Evolutionary conservation across 2,797 vertebrate species (phyloP).

Genomic region (Semotilus atromaculatus): DNA sequence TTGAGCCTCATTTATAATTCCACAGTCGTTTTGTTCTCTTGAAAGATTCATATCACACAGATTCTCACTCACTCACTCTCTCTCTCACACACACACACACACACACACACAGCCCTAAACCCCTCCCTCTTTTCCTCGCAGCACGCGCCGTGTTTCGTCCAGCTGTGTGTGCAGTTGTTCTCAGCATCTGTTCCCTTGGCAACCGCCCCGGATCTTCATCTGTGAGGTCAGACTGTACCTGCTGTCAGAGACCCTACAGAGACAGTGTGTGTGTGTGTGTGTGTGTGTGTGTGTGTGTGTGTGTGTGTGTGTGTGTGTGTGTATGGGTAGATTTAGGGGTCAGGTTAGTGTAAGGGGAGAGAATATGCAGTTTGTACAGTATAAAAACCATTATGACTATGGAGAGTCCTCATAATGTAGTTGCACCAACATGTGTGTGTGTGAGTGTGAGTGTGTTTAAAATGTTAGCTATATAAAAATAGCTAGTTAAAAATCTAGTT

Average conservation of each 20-base stretch:
- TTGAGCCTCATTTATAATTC: constrained; percentile 1
- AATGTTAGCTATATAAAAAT: neutral
- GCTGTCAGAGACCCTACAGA: neutral
- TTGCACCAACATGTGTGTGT: too few species aligned
- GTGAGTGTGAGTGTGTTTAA: too few species aligned
- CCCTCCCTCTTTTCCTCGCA: constrained; percentile 2
- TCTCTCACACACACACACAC: neutral
- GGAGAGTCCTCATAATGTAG: too few species aligned
- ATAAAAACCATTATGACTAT: too few species aligned
- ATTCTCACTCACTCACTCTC: neutral
- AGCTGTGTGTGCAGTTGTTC: constrained; percentile 45
- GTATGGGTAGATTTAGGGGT: too few species aligned
- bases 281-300: too few species aligned
- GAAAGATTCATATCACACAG: neutral
- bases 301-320: too few species aligned
- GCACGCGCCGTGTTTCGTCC: constrained; percentile 4
- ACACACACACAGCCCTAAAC: neutral
- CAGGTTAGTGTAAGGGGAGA: too few species aligned
- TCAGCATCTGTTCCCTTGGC: constrained; percentile 44
- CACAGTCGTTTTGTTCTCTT: neutral
- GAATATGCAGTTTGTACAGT: too few species aligned
- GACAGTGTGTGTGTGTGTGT: too few species aligned
- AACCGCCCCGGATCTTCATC: constrained; percentile 20
- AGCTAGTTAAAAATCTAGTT: too few species aligned
- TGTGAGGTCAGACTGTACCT: constrained; percentile 2